These are phyloP conservation scores for Sinodicranocentrus sp. DNA, from an alignment of 2,888 invertebrate genomes.

Conservation along the genomic window DNA sequence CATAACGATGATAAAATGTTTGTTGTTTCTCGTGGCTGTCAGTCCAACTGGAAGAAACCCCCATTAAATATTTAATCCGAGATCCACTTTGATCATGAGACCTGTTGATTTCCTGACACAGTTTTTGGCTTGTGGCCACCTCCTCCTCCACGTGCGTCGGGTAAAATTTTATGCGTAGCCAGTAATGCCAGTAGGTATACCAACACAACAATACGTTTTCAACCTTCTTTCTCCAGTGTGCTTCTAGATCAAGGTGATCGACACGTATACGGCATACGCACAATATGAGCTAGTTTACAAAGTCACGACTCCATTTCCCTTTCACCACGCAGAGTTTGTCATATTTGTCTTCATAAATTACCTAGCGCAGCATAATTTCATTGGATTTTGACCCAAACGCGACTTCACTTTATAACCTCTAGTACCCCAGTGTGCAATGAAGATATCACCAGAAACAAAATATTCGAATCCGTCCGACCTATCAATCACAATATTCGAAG, in stretches of 20 bases:
- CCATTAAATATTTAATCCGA: conserved; percentile 51
- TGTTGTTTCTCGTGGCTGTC: conserved; percentile 29
- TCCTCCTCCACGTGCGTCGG: conserved; percentile 60
- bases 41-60: conserved; percentile 23
- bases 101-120: conserved; percentile 54
- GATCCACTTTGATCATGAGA: conserved; percentile 31
- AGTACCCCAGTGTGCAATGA: conserved; percentile 29
- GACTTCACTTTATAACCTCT: no score
- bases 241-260: neutral
- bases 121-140: conserved; percentile 27
- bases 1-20: no score
- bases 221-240: neutral
- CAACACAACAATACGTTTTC: no score
- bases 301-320: no score
- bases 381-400: no score
- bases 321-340: no score
- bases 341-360: no score
- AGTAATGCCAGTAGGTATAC: no score
- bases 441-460: conserved; percentile 44
- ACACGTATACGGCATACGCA: conserved; percentile 6
- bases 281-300: no score
- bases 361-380: no score
- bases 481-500: conserved; percentile 53
- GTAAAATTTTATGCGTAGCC: neutral
- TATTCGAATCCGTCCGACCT: conserved; percentile 38